Conservation (phyloP, 2,888 invertebrate genomes). For the Dione juno region DNA sequence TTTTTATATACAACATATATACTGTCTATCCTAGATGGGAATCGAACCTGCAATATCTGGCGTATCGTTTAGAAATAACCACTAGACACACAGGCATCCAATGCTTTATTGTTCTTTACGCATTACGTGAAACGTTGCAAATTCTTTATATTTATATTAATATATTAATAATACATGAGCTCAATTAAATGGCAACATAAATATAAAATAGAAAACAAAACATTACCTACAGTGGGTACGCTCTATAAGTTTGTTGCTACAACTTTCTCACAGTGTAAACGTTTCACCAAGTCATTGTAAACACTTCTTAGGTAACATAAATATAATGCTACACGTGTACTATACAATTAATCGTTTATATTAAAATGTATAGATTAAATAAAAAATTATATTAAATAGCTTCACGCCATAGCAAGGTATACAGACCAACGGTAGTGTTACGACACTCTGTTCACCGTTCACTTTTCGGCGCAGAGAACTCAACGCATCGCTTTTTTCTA, state of each 20-base stretch:
- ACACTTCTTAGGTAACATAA: slow-evolving; percentile 43
- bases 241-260: neutral
- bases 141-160: neutral
- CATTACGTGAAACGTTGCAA: neutral
- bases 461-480: too few relatives aligned
- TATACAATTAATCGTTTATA: neutral
- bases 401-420: neutral
- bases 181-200: neutral
- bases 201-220: slow-evolving; percentile 4
- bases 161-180: neutral
- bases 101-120: neutral
- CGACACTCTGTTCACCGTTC: too few relatives aligned
- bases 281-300: slow-evolving; percentile 39
- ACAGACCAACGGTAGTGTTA: too few relatives aligned
- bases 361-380: too few relatives aligned
- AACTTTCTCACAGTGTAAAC: slow-evolving; percentile 31
- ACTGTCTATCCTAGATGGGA: neutral
- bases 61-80: neutral
- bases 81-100: neutral
- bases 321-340: slow-evolving; percentile 40
- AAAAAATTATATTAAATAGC: neutral
- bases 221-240: neutral
- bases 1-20: too few relatives aligned
- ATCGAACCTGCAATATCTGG: neutral
- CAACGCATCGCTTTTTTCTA: too few relatives aligned